Base-by-base conservation (phyloP, 1,140 invertebrate genomes). In the Drosophila kohkoa region DNA sequence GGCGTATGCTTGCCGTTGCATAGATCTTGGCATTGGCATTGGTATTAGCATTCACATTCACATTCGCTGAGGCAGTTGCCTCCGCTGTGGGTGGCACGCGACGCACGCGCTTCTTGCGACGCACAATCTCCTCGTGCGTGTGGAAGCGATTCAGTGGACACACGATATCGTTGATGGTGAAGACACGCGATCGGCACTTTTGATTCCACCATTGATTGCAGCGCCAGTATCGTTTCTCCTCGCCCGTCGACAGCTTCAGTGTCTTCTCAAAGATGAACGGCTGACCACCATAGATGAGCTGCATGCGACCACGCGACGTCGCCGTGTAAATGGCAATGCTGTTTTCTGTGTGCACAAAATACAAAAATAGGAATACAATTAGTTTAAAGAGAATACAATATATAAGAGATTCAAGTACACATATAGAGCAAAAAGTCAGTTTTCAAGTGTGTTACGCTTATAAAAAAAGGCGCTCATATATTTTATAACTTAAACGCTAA, bases 201-300 rank as follows among this genome's bases (percentile, higher is more conserved):
- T 92, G 90, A 65, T 92, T 92, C 92, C 92, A 92, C 92, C 92
- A 92, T 54, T 92, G 92, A 45, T 92, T 92, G 72, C 92, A 92
- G 16, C 92, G 77, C 92, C 92, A 92, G 51, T 82, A 92, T 20
- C 90, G 91, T 48, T 92, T 92, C 63, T 92, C 92, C 43, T 92
- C 81, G 0, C 92, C 92, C 8, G 82, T 82, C 7, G 91, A 77
- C 8, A 92, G 63, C 51, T 92, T 92, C 11, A 92, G 60, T 0
- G 73, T 88, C 63, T 92, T 92, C 73, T 92, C 92, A 16, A 92
- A 92, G 41, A 92, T 92, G 35, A 92, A 92, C 0, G 92, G 92
- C 68, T 92, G 92, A 0, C 91, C 92, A n/a, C 90, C 88, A 49
- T 91, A 92, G 5, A 92, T 91, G 5, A 92, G 79, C 67, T 92